Evolutionary conservation across 2,113 vertebrate genomes (phyloP), one percentile per base, ranked within the genome.

Genomic region (Recurvirostra avosetta): DNA sequence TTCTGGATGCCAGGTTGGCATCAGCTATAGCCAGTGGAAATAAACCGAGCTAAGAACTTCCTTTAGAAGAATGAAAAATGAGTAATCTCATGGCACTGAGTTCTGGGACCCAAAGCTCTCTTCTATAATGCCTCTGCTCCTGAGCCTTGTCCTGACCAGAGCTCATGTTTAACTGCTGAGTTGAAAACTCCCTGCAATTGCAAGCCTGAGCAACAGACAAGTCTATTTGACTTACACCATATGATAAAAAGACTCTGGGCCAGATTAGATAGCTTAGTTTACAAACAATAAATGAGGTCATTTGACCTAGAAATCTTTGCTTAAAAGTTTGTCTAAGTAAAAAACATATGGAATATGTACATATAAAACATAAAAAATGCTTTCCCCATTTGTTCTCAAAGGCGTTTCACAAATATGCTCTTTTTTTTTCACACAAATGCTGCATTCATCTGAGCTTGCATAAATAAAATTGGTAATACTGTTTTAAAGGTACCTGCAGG

Each of bases 191-290:
- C 45, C 27, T 56, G 1, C 5, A 36, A 86, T 9, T 59, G 34
- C 49, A 71, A 91, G 17, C 23, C 72, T 86, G 21, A 88, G 56
- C 43, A 92, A 43, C 65, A 93, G 59, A 88, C 40, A 56, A 94
- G 40, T 84, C 82, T 81, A 86, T 89, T 90, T 95, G 88, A 93
- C 36, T 90, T 40, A 55, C 56, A 92, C 59, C 56, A 38, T n/a
- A 90, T 41, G 47, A 95, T 40, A 68, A 80, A 70, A 96, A 81
- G 38, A 81, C 49, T 21, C 50, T 29, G 56, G 78, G 45, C 61
- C 88, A 96, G 88, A 93, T 94, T 67, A 94, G 79, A 93, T 74
- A 90, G 47, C 34, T 77, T 77, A 59, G 79, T 92, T 93, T 92
- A 92, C 82, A 88, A 96, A 96, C 76, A 80, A 86, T 47, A 89